Evolutionary conservation across 2,797 vertebrate genomes (phyloP), one percentile per base, ranked within the genome.

Genomic region (Pelodytes ibericus): DNA sequence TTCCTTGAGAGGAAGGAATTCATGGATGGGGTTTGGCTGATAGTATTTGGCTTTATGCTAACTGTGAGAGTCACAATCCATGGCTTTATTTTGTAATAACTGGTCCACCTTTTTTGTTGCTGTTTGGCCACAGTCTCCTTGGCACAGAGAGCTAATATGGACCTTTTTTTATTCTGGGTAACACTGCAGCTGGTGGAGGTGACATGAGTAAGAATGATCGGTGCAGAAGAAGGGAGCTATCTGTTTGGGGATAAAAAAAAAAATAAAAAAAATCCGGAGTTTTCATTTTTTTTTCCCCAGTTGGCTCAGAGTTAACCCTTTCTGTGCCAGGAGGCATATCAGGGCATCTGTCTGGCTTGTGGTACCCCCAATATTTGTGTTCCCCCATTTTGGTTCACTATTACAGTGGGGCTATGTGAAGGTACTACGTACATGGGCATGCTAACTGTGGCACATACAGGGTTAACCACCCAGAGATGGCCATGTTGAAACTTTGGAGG

Each of bases 251-350:
- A 27, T 25, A 44, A 18, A 59, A 53, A 67, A 44, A 24, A 62
- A 53, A 73, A 57, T 30, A 53, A 26, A 26, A 53, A 39, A 64
- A 74, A 51, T 31, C 33, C 58, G 22, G n/a, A n/a, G 5, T 7
- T 70, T 33, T 29, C 30, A 16, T 39, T 75, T 15, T n/a, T n/a
- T n/a, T n/a, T n/a, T n/a, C n/a, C n/a, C n/a, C 20, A 68, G 15
- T 58, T 47, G 70, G 53, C 33, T 68, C 69, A 61, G 56, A 9
- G n/a, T 68, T 79, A 72, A 79, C 56, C 64, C 65, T 0, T 51
- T 53, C 30, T 31, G 70, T 73, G 75, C 76, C 76, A 41, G 76
- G 75, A 72, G 30, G 53, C 70, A 36, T 72, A 58, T 56, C 68
- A 66, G 29, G 22, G 61, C 68, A 77, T 72, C 20, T 62, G 24